Percentiles rank a stretch among this genome's conserved stretches.
Conservation (phyloP, 2,888 invertebrate genomes). For the Drosophila kanekoi region DNA sequence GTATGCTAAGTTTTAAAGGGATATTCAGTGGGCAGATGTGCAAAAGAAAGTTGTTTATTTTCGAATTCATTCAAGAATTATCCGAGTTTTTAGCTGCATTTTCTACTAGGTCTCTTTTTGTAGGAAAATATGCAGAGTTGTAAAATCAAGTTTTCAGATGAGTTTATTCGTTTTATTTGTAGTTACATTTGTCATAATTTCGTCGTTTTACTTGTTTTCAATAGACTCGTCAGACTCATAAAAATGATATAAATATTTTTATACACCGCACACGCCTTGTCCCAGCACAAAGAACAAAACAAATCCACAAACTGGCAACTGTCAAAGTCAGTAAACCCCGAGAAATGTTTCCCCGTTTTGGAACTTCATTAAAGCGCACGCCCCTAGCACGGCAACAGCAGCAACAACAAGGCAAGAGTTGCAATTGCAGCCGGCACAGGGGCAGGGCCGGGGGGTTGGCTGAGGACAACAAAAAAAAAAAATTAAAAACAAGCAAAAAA, state of each 20-base stretch:
- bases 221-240: not conserved
- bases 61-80: too few species aligned
- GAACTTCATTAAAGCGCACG: slow-evolving; percentile 66
- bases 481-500: slow-evolving; percentile 25
- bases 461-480: slow-evolving; percentile 2
- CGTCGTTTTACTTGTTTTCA: not conserved
- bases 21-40: not conserved
- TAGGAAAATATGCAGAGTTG: too few species aligned
- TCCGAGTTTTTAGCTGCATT: too few species aligned
- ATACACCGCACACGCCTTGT: slow-evolving; percentile 28
- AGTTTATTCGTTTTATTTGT: not conserved
- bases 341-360: slow-evolving; percentile 34
- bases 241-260: slow-evolving; percentile 50
- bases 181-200: not conserved
- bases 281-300: slow-evolving; percentile 38
- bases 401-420: slow-evolving; percentile 44
- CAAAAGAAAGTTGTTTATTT: too few species aligned
- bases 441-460: slow-evolving; percentile 29
- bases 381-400: slow-evolving; percentile 36
- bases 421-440: slow-evolving; percentile 67
- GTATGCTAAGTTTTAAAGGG: slow-evolving; percentile 50
- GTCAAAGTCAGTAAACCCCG: slow-evolving; percentile 61
- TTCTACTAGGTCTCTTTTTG: too few species aligned
- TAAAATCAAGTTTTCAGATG: too few species aligned
- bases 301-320: slow-evolving; percentile 55